These are phyloP conservation scores for Corythucha ciliata DNA, from an alignment of 2,888 invertebrate genomes.

Conservation along the genomic window DNA sequence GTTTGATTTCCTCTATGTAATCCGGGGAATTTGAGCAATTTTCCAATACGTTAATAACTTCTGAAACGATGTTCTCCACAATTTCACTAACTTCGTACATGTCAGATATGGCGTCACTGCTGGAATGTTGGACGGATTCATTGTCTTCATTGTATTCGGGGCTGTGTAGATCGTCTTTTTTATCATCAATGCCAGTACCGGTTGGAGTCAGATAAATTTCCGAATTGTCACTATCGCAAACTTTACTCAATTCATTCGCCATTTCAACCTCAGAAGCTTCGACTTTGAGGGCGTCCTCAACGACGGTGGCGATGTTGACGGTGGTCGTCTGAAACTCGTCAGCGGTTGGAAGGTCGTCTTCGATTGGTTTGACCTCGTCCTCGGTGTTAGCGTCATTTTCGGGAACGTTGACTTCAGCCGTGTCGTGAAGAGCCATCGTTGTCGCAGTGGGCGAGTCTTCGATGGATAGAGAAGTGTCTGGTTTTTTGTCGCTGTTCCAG, in stretches of 20 bases:
- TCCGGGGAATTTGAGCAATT: conserved; percentile 27
- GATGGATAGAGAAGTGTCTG: conserved; percentile 20
- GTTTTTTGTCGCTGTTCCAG: conserved; percentile 18
- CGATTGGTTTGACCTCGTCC: background rate
- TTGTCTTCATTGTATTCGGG: conserved; percentile 34
- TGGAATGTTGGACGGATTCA: conserved; percentile 32
- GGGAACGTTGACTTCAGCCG: conserved; percentile 27
- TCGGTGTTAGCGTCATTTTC: conserved; percentile 10
- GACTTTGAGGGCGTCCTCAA: conserved; percentile 36
- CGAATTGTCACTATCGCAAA: conserved; percentile 57
- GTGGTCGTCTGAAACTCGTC: background rate
- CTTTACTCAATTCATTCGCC: conserved; percentile 42
- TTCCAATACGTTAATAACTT: conserved; percentile 24
- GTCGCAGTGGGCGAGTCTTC: conserved; percentile 28
- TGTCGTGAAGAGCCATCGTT: conserved; percentile 28
- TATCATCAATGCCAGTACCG: conserved; percentile 44
- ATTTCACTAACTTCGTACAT: conserved; percentile 22
- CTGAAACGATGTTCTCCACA: conserved; percentile 23
- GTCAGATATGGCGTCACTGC: conserved; percentile 21
- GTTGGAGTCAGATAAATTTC: conserved; percentile 61
- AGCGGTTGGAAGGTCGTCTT: background rate
- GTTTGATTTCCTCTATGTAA: conserved; percentile 21
- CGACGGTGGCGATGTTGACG: no score
- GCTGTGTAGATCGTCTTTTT: conserved; percentile 43
- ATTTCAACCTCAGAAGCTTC: conserved; percentile 28